Conservation (phyloP, 2,888 invertebrate species). For the Acrobeloides nanus region DNA sequence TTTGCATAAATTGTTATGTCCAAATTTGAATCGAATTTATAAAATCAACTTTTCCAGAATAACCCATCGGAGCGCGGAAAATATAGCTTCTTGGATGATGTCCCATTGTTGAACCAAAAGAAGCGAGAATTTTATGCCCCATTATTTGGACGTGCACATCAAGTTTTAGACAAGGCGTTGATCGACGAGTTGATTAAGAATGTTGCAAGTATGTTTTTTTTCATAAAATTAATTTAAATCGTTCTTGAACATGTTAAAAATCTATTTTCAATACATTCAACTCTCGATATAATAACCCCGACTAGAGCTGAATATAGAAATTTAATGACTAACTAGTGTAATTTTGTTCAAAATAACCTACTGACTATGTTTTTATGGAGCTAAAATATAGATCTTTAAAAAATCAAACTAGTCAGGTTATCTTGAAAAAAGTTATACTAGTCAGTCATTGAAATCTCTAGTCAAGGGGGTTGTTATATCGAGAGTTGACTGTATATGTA, state of each 20-base stretch:
- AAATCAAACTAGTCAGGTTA: no score
- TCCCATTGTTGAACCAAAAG: slow-evolving; percentile 21
- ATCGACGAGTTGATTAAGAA: slow-evolving; percentile 11
- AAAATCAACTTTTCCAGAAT: slow-evolving; percentile 14
- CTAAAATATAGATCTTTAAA: no score
- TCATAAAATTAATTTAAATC: slow-evolving; percentile 1
- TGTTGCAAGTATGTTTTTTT: slow-evolving; percentile 23
- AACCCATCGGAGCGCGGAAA: slow-evolving; percentile 22
- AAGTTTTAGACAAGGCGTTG: slow-evolving; percentile 24
- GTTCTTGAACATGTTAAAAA: background rate
- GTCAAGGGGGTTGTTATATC: slow-evolving; percentile 4
- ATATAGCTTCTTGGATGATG: slow-evolving; percentile 16
- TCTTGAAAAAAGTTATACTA: no score
- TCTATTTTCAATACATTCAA: slow-evolving; percentile 6
- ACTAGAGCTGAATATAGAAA: no score
- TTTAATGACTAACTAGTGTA: no score
- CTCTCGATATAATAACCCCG: slow-evolving; percentile 4
- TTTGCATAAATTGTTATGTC: slow-evolving; percentile 2
- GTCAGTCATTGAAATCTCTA: no score
- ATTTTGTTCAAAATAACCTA: no score
- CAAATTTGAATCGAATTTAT: background rate
- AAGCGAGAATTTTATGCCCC: slow-evolving; percentile 19
- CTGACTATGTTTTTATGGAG: no score
- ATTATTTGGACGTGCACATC: slow-evolving; percentile 24
- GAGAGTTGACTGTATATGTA: no score